Conservation (phyloP, 2,113 vertebrate genomes). For the Scopus umbretta region DNA sequence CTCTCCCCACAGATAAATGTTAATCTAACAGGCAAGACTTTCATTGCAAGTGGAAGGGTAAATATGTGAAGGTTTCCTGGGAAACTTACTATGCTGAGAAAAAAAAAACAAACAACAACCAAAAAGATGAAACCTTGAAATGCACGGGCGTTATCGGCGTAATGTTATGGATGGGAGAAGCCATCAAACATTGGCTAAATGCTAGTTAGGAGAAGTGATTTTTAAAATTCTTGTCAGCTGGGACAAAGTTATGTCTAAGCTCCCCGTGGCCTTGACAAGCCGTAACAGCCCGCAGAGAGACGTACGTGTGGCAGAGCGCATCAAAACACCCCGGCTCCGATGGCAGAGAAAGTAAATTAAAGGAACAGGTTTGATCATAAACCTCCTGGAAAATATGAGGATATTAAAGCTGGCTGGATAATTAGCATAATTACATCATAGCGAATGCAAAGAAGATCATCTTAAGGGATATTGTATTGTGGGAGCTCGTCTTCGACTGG, state of each 20-base stretch:
- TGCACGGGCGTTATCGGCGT: fast-evolving
- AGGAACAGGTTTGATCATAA: conserved; percentile 47
- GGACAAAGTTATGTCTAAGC: background rate
- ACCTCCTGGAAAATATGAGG: conserved; percentile 4
- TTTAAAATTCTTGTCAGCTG: background rate
- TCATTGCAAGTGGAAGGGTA: background rate
- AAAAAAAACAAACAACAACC: no score
- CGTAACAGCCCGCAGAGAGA: background rate
- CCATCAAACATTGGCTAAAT: background rate
- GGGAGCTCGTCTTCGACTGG: background rate
- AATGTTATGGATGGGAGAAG: background rate
- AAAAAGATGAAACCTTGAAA: background rate
- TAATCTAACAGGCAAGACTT: background rate
- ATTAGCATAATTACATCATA: conserved; percentile 51
- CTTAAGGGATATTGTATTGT: conserved; percentile 19
- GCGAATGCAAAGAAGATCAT: conserved; percentile 30
- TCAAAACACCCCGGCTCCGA: background rate
- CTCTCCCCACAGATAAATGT: background rate
- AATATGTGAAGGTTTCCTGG: background rate
- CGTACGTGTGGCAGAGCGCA: background rate
- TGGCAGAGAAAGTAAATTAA: background rate
- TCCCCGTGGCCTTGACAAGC: background rate
- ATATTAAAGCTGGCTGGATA: conserved; percentile 19
- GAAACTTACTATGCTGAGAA: background rate
- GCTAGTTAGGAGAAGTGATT: background rate